These are phyloP conservation scores for Dasyurus viverrinus DNA, from an alignment of 2,113 vertebrate species.

Conservation along the genomic window DNA sequence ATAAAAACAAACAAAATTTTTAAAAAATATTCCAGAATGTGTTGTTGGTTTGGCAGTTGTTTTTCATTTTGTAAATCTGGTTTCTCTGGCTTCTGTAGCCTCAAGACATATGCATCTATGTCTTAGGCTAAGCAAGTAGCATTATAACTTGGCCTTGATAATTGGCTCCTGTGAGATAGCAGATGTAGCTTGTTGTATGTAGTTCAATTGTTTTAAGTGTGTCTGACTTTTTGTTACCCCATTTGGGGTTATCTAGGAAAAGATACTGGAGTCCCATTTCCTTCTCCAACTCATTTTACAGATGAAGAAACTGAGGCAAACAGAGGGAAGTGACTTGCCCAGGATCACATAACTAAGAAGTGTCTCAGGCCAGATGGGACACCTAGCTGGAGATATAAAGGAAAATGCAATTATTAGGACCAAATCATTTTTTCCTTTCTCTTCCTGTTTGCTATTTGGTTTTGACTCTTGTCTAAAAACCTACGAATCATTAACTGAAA, in stretches of 20 bases:
- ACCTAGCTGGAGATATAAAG: neutral
- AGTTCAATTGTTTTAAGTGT: neutral
- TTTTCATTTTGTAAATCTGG: neutral
- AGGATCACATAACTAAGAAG: neutral
- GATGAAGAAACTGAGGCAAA: neutral
- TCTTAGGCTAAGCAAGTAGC: neutral
- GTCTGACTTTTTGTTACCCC: neutral
- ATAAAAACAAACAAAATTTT: neutral
- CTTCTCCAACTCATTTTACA: neutral
- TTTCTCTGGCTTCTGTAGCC: neutral
- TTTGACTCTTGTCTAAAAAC: slow-evolving; percentile 77
- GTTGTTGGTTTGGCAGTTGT: neutral
- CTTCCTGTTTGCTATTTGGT: slow-evolving; percentile 59
- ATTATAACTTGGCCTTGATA: neutral
- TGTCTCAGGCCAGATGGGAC: neutral
- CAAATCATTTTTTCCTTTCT: slow-evolving; percentile 28
- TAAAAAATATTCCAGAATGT: neutral
- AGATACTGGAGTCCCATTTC: neutral
- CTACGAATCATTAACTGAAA: slow-evolving; percentile 81
- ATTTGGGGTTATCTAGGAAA: neutral
- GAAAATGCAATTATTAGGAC: slow-evolving; percentile 55
- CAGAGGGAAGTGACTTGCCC: neutral
- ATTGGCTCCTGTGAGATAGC: neutral
- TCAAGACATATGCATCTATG: neutral
- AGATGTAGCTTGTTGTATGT: neutral